phyloP scores from a whole-genome alignment of 2,888 invertebrate genomes.

The Rhimphoctona megacephalus region DNA sequence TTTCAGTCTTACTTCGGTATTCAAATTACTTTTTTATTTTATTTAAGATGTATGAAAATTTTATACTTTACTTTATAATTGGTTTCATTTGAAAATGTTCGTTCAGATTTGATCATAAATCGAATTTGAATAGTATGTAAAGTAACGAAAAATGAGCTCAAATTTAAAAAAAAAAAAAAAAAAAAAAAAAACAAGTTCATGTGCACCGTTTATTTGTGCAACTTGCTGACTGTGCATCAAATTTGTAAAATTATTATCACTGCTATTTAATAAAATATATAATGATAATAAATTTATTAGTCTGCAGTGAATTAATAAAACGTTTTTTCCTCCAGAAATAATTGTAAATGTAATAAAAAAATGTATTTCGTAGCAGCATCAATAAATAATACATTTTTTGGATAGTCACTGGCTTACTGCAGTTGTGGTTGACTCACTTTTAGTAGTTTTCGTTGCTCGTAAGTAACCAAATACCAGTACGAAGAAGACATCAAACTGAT shows the following conservation, averaged over 20 bases:
- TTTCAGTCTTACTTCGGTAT: background rate
- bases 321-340: too few relatives aligned
- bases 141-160: background rate
- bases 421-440: constrained; percentile 74
- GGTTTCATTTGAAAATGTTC: background rate
- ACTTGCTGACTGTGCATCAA: background rate
- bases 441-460: constrained; percentile 80
- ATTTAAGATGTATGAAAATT: background rate
- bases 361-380: background rate
- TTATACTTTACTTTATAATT: background rate
- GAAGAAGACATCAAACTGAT: constrained; percentile 92
- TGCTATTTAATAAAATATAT: background rate
- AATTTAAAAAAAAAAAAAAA: background rate
- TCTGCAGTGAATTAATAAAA: background rate
- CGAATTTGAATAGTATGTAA: background rate
- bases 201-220: background rate
- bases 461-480: constrained; percentile 88
- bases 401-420: background rate
- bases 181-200: background rate
- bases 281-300: background rate
- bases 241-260: background rate
- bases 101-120: background rate
- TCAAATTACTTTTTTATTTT: background rate
- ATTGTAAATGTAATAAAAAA: background rate
- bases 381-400: background rate